These are phyloP conservation scores for Panthera tigris DNA, from an alignment of 2,113 vertebrate genomes.

Conservation along the genomic window DNA sequence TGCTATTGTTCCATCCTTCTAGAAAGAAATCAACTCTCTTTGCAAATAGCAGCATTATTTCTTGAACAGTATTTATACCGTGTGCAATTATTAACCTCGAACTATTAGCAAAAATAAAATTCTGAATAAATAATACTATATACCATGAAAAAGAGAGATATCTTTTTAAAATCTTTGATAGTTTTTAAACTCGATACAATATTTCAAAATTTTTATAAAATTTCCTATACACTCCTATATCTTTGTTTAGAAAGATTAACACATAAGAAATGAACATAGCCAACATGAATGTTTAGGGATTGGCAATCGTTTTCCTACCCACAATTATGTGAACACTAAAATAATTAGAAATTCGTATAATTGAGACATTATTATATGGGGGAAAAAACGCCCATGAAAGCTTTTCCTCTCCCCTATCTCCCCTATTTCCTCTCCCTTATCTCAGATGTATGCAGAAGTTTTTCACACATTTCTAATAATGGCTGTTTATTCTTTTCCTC, in stretches of 20 bases:
- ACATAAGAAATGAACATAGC: not conserved
- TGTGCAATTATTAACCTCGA: not conserved
- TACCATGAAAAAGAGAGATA: not conserved
- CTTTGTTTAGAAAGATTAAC: not conserved
- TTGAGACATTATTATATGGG: not conserved
- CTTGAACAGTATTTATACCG: not conserved
- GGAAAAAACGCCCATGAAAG: not conserved
- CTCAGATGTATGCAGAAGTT: not conserved
- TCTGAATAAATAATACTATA: not conserved
- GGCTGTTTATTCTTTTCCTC: not conserved
- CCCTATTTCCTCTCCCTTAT: not conserved
- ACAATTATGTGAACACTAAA: not conserved
- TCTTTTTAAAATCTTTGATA: not conserved
- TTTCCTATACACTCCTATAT: not conserved
- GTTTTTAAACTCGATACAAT: not conserved
- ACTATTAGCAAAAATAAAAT: not conserved
- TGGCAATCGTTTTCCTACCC: not conserved
- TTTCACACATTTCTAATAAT: not conserved
- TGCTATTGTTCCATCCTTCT: not conserved
- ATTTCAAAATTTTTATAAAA: not conserved
- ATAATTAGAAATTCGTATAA: not conserved
- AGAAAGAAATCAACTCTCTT: not conserved
- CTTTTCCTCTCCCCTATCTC: fast-evolving
- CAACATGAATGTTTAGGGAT: not conserved
- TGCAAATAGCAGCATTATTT: not conserved